phyloP scores from a whole-genome alignment of 35 echinoderm and acorn worm species.

The Heliocidaris tuberculata region DNA sequence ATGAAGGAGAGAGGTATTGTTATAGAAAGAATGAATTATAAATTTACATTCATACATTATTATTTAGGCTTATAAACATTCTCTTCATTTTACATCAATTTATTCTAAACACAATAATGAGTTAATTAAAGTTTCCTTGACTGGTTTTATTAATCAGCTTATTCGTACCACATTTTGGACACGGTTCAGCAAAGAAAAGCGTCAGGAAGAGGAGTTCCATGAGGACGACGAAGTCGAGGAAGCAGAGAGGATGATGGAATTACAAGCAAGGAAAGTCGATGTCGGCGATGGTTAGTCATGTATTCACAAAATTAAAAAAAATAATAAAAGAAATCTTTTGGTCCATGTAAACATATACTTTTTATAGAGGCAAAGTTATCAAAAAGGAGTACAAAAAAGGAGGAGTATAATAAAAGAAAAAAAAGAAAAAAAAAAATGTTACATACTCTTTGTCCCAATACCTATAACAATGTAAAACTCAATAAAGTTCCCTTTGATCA shows the following conservation, averaged over 20 bases:
- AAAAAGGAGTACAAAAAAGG: background rate
- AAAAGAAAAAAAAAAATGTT: background rate
- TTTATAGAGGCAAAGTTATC: background rate
- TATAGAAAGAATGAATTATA: too few relatives aligned
- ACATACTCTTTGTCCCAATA: too few relatives aligned
- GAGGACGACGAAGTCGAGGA: background rate
- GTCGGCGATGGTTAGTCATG: background rate
- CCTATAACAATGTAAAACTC: too few relatives aligned
- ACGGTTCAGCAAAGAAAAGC: slow-evolving; percentile 19
- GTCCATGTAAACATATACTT: background rate
- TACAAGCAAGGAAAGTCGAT: background rate
- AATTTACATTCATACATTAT: background rate
- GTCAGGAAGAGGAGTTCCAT: background rate
- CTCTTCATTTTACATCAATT: background rate
- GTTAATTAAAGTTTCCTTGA: too few relatives aligned
- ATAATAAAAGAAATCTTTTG: background rate
- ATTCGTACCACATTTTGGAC: slow-evolving; percentile 50
- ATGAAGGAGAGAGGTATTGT: background rate
- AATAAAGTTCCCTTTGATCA: too few relatives aligned
- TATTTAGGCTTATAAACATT: background rate
- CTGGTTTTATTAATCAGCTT: background rate
- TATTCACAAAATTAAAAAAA: background rate
- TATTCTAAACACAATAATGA: background rate
- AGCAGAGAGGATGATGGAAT: background rate
- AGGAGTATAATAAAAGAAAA: background rate